These are phyloP conservation scores for Nettapus auritus DNA, from an alignment of 2,113 vertebrate genomes.

Conservation along the genomic window DNA sequence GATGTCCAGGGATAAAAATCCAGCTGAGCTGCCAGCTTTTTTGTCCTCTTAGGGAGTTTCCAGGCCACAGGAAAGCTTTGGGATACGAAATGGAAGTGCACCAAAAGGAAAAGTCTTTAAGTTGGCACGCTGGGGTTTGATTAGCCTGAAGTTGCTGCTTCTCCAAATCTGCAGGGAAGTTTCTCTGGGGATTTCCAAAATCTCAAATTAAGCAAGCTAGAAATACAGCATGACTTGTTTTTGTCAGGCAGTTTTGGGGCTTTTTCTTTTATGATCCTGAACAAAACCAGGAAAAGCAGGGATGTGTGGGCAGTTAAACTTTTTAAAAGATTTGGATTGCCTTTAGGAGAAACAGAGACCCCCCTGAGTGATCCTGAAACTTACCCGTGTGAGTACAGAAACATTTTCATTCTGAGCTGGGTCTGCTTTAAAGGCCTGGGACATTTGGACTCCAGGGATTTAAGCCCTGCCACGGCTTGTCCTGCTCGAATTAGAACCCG, in stretches of 20 bases:
- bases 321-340: not conserved
- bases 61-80: not conserved
- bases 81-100: not conserved
- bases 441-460: not conserved
- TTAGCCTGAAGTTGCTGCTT: not conserved
- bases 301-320: not conserved
- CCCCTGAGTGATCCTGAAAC: not conserved
- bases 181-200: conserved; percentile 23
- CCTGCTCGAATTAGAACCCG: not conserved
- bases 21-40: not conserved
- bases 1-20: not conserved
- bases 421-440: not conserved
- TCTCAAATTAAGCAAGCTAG: not conserved
- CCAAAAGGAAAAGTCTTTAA: not conserved
- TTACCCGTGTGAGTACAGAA: not conserved
- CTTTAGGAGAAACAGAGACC: not conserved
- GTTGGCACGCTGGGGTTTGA: not conserved
- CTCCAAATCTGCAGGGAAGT: not conserved
- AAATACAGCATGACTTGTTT: not conserved
- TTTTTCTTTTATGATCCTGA: not conserved
- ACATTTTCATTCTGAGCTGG: not conserved
- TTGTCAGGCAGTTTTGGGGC: not conserved
- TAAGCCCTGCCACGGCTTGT: not conserved
- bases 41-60: not conserved
- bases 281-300: not conserved